Evolutionary conservation across 1,140 invertebrate genomes (phyloP).

Genomic region (Eueides isabella): DNA sequence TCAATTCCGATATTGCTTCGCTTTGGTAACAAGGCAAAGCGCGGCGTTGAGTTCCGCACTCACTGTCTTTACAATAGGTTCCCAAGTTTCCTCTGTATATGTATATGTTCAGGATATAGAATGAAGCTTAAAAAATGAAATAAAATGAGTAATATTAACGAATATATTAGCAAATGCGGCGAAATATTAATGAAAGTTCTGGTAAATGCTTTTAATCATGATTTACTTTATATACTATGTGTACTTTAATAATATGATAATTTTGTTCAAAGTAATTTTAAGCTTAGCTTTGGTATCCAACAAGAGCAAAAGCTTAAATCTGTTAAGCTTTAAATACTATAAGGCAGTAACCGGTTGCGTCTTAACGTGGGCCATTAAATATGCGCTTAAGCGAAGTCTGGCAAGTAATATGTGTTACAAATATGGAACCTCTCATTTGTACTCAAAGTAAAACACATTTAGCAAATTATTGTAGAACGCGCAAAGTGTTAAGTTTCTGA

Average conservation of each 20-base stretch:
- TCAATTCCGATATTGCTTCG: no score
- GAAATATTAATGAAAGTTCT: no score
- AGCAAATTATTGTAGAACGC: slow-evolving; percentile 9
- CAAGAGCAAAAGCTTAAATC: background rate
- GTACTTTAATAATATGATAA: background rate
- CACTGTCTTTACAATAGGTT: no score
- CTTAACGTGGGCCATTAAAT: slow-evolving; percentile 13
- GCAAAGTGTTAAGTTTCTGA: background rate
- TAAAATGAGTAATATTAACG: no score
- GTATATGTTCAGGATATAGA: no score
- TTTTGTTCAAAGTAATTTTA: background rate
- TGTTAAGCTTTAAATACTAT: slow-evolving; percentile 7
- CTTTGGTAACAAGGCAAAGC: no score
- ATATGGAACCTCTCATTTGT: slow-evolving; percentile 25
- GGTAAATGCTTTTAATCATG: no score
- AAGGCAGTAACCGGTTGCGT: background rate
- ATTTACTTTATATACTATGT: no score
- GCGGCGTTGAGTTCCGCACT: no score
- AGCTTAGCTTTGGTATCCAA: slow-evolving; percentile 11
- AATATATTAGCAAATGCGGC: no score
- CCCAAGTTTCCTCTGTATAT: no score
- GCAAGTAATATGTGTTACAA: slow-evolving; percentile 21
- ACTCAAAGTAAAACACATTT: slow-evolving; percentile 27
- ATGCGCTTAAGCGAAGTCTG: slow-evolving; percentile 20
- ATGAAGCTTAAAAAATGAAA: no score